Percentiles rank a stretch among this genome's conserved stretches.
Conservation (phyloP, 2,113 vertebrate genomes). For the Megatriorchis doriae region DNA sequence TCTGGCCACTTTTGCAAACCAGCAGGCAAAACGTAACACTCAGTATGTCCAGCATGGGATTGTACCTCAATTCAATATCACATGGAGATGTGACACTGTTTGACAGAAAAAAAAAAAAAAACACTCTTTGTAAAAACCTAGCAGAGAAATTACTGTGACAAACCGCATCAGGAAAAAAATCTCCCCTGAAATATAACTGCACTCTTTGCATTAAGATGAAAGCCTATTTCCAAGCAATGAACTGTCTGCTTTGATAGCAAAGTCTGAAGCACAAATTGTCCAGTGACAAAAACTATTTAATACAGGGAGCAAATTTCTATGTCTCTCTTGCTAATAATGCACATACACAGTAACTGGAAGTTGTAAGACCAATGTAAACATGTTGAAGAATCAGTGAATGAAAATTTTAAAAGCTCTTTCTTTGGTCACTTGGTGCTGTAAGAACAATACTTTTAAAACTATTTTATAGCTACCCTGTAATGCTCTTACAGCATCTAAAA, state of each 20-base stretch:
- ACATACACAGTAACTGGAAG: not conserved
- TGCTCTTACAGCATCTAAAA: not conserved
- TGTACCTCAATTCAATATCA: not conserved
- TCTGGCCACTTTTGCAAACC: not conserved
- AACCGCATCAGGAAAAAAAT: not conserved
- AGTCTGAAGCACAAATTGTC: not conserved
- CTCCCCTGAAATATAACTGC: not conserved
- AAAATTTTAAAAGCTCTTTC: not conserved
- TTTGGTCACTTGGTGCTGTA: too few species aligned
- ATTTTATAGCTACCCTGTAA: not conserved
- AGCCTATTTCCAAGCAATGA: not conserved
- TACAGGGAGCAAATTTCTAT: not conserved
- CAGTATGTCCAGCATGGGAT: too few species aligned
- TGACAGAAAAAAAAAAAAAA: not conserved
- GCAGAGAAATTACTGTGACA: not conserved
- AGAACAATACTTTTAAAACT: not conserved
- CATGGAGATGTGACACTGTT: not conserved
- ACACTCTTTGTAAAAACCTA: not conserved
- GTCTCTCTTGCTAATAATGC: not conserved
- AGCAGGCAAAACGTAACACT: not conserved
- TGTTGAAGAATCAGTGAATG: not conserved
- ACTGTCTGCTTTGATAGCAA: not conserved
- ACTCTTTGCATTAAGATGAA: not conserved
- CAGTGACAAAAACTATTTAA: not conserved
- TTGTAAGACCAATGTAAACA: not conserved